Evolutionary conservation across 1,140 invertebrate species (phyloP).

Genomic region (Mylabris phalerata): DNA sequence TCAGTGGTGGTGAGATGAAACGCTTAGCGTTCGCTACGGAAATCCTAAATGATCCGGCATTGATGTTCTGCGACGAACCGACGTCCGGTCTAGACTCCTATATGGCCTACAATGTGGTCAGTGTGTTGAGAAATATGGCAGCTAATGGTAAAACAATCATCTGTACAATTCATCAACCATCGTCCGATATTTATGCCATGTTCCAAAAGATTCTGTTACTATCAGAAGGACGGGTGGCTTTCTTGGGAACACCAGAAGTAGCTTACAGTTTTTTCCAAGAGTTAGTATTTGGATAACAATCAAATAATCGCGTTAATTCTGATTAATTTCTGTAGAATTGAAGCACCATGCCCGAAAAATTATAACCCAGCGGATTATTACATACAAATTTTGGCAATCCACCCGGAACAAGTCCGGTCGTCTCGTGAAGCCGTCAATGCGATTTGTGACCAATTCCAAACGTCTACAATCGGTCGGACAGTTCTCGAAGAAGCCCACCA

Average conservation of each 20-base stretch:
- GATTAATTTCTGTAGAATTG: slow-evolving; percentile 49
- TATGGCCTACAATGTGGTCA: slow-evolving; percentile 84
- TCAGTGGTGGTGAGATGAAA: slow-evolving; percentile 94
- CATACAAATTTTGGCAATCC: slow-evolving; percentile 76
- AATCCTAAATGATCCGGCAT: slow-evolving; percentile 87
- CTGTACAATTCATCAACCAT: slow-evolving; percentile 94
- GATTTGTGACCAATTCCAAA: slow-evolving; percentile 69
- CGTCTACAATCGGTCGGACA: slow-evolving; percentile 52
- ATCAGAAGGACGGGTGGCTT: slow-evolving; percentile 88
- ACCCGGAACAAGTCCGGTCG: slow-evolving; percentile 71
- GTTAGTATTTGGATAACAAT: slow-evolving; percentile 47
- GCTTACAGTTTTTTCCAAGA: slow-evolving; percentile 76
- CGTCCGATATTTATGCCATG: slow-evolving; percentile 85
- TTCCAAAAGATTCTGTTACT: slow-evolving; percentile 88
- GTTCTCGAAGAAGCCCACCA: slow-evolving; percentile 49
- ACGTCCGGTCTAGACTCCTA: slow-evolving; percentile 84
- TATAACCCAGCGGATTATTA: slow-evolving; percentile 96
- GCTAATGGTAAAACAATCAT: slow-evolving; percentile 85
- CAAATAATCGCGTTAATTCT: neutral
- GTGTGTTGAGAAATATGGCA: slow-evolving; percentile 72
- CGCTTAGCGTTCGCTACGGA: slow-evolving; percentile 93
- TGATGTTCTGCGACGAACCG: slow-evolving; percentile 97
- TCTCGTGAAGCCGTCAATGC: slow-evolving; percentile 66
- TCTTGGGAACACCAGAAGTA: slow-evolving; percentile 72
- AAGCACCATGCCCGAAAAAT: slow-evolving; percentile 71